Base-by-base conservation (phyloP, 2,113 vertebrate species). In the Marmota flaviventris region DNA sequence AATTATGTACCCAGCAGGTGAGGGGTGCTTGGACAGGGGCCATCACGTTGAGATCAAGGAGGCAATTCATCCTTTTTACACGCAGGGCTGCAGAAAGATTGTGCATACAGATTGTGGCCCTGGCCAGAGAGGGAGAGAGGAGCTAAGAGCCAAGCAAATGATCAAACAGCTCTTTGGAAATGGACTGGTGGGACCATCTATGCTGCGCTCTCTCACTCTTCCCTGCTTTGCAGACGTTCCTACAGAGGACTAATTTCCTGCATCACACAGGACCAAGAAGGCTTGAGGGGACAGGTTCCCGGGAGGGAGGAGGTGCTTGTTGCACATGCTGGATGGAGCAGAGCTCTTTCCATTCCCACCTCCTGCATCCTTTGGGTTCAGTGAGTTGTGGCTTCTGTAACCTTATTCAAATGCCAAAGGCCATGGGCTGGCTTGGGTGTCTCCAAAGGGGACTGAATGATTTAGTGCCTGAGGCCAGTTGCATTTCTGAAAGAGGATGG, bases 1-100 rank as follows among this genome's bases (percentile, higher is more conserved):
- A 96, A 95, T 98, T 93, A 96, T 7, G 45, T 78, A 25, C 96
- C 84, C 94, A 95, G 95, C 95, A 96, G 97, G 97, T 96, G 97
- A 96, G 86, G 86, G 86, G 91, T 32, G 69, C 82, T 63, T 92
- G 78, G 87, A 84, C 65, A 84, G 83, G 72, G 97, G 81, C 92
- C 70, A n/a, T 95, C 90, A 58, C 2, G 0, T 93, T 29, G 39
- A 85, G 87, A 96, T 95, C 92, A 93, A 93, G 95, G 95, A 92
- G 92, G 48, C 72, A 85, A 97, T 96, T 96, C 76, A 97, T 95
- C 84, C 84, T 89, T 88, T 87, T 87, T 63, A 93, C 69, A 95
- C 51, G 70, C 29, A 13, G 2, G 95, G 72, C 5, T 1, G 27
- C 56, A 45, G 65, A 58, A 67, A 39, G 42, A n/a, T 34, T 37